phyloP scores from a whole-genome alignment of 2,888 invertebrate species.

The Augiades crinisus region DNA sequence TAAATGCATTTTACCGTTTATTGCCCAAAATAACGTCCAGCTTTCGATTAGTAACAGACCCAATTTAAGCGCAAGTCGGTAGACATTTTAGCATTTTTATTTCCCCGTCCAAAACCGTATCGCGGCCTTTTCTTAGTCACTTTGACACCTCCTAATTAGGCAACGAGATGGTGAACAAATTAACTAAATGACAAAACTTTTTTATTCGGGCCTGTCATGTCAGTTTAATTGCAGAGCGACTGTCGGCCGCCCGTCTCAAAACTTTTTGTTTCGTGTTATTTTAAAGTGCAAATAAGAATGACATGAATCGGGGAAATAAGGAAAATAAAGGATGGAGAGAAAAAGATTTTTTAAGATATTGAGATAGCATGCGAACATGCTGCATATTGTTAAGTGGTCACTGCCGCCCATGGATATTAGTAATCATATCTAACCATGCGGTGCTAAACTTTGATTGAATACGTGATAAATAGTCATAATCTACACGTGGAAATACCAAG shows the following conservation, averaged over 20 bases:
- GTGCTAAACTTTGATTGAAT: no score
- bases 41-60: not conserved
- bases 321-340: no score
- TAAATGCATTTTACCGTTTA: no score
- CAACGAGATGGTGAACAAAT: conserved; percentile 10
- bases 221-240: conserved; percentile 13
- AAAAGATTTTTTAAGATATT: no score
- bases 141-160: conserved; percentile 18
- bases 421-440: no score
- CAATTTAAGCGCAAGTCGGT: not conserved
- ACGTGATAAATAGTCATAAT: no score
- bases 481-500: no score
- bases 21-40: not conserved
- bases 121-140: not conserved
- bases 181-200: conserved; percentile 15
- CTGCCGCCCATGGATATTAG: no score
- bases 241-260: conserved; percentile 4
- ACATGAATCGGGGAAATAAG: no score
- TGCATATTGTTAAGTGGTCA: no score
- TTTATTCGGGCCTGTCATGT: conserved; percentile 15
- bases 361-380: no score
- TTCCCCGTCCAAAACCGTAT: not conserved
- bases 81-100: not conserved
- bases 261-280: not conserved
- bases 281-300: no score